Conservation (phyloP, 2,888 invertebrate genomes). For the Coelopa pilipes region DNA sequence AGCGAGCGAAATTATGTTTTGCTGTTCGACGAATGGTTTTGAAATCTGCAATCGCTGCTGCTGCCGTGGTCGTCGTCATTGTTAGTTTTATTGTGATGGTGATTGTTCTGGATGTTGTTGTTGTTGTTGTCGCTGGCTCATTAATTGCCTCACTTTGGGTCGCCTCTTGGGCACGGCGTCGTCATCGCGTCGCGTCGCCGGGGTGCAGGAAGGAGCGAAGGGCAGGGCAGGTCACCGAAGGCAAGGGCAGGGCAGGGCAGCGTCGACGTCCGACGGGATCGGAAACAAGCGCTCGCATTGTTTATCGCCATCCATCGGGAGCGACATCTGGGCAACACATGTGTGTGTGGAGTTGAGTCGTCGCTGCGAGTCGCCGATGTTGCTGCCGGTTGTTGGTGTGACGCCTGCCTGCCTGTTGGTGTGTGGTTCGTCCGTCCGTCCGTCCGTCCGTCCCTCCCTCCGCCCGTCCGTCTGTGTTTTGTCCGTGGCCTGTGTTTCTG, state of each 20-base stretch:
- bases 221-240: constrained; percentile 4
- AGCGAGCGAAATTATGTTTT: not conserved
- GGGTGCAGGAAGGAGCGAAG: not conserved
- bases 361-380: not conserved
- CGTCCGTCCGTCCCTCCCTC: no score
- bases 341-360: constrained; percentile 11
- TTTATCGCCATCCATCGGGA: constrained; percentile 14
- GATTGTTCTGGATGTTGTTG: not conserved
- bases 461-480: constrained; percentile 13
- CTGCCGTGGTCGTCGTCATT: constrained; percentile 3
- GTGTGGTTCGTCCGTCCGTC: no score
- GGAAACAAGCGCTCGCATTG: constrained; percentile 19
- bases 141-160: constrained; percentile 26
- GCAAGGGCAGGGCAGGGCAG: constrained; percentile 8
- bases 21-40: constrained; percentile 7
- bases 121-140: constrained; percentile 25
- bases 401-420: constrained; percentile 1
- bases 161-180: constrained; percentile 14
- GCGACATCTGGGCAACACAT: constrained; percentile 41
- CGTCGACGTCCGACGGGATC: not conserved
- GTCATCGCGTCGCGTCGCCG: no score
- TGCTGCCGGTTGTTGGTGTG: not conserved
- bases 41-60: constrained; percentile 27
- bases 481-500: constrained; percentile 21
- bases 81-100: not conserved